Conservation (phyloP, 2,113 vertebrate genomes). For the Suricata suricatta region DNA sequence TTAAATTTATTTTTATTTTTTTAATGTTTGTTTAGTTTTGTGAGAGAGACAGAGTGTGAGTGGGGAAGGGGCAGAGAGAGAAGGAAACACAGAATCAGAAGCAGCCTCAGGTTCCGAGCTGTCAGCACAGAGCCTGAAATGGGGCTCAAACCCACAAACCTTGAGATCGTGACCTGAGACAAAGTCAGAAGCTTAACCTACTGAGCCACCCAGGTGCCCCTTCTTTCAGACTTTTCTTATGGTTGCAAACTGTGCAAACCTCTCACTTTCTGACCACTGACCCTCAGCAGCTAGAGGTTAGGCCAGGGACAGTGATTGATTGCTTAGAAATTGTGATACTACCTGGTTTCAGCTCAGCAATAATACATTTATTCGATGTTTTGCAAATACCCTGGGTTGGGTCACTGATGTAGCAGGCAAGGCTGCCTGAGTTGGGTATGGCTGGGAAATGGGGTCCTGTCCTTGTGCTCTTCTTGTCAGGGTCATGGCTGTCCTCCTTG, state of each 20-base stretch:
- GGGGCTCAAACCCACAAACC: too few species aligned
- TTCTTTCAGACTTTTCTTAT: background rate
- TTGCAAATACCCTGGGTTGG: background rate
- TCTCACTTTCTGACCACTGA: background rate
- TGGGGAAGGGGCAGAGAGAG: too few species aligned
- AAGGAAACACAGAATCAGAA: too few species aligned
- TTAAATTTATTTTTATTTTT: too few species aligned
- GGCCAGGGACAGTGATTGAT: background rate
- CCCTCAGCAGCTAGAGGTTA: background rate
- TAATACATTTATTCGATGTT: background rate
- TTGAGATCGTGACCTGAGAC: too few species aligned
- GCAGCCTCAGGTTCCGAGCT: too few species aligned
- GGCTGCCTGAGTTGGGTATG: background rate
- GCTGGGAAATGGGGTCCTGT: background rate
- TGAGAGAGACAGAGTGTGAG: too few species aligned
- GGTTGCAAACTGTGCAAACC: background rate
- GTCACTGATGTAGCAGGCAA: background rate
- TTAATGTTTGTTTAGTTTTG: too few species aligned
- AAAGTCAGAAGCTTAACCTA: too few species aligned
- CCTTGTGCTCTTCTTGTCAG: too few species aligned
- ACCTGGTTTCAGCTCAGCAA: background rate
- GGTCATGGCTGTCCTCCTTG: background rate
- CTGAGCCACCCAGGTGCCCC: too few species aligned
- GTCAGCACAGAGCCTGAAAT: too few species aligned
- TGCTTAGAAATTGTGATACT: background rate